Base-by-base conservation (phyloP, 2,888 invertebrate species). In the Cheilosia pagana region DNA sequence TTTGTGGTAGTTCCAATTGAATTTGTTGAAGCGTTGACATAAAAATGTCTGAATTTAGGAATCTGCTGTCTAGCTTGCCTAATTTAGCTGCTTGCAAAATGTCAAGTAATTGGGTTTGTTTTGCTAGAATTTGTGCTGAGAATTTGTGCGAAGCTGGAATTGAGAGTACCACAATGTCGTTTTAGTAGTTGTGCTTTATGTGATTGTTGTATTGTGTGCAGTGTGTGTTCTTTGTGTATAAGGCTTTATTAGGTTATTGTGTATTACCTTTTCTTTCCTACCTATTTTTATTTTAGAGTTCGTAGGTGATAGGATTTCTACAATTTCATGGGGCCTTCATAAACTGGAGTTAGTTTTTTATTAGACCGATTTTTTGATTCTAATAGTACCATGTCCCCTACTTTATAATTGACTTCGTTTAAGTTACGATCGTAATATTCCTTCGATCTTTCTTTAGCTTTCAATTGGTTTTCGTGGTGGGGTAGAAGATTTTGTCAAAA, bases 251-350 rank as follows among this genome's bases (percentile, higher is more conserved):
- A 31, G 28, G 28, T 63, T 63, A 31, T 45, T 63, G 16, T 63
- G 63, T 31, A 48, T 10, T n/a, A 63, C 19, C n/a, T 63, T 63
- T 63, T 48, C 63, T 63, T 48, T 63, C 31, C 45, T 63, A 3
- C 63, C 28, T 63, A 63, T 63, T 63, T 50, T 48, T 48, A 63
- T 0, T 28, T 48, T 63, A 16, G 63, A 28, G 14, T 48, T 63
- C 48, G 4, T 16, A 28, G 63, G 28, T 14, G 63, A 48, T 48
- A 59, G 3, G 5, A 59, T 59, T 23, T 59, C 21, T 41, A 10
- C 4, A 14, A 60, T 43, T 28, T 60, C 65, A n/a, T 39, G 35
- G 1, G 50, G 52, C 65, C 65, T 50, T 65, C 65, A 35, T 8
- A 50, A 10, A 65, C 35, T 35, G 50, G 50, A 23, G 59, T 23